Base-by-base conservation (phyloP, 2,113 vertebrate genomes). In the Cariama cristata region DNA sequence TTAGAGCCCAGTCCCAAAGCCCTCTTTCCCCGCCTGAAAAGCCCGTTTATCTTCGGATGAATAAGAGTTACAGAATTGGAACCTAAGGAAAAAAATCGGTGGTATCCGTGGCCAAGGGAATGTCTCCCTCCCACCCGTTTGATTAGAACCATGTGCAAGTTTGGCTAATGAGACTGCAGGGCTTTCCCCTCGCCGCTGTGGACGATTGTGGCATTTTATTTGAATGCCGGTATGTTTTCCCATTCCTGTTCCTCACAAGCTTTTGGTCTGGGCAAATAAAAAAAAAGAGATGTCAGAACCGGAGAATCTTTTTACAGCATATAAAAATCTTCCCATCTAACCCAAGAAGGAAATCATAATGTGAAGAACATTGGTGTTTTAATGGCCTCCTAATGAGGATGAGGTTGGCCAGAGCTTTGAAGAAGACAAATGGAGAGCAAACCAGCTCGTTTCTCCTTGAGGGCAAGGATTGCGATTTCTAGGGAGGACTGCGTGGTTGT, bases 41-140 rank as follows among this genome's bases (percentile, higher is more conserved):
- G 88, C 85, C 94, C 19, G 69, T 88, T 97, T 95, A 94, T 93
- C 82, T 91, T 91, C 4, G 4, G 74, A 90, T 94, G 91, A 93
- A 96, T 97, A 94, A 91, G 86, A 97, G 88, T 96, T 96, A 97
- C 95, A 95, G 91, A 95, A 90, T 94, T 84, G 87, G 95, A 96
- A 93, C 92, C 71, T 96, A 71, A 93, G 94, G 88, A 87, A 93
- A 96, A 38, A 96, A 96, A 93, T 82, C 27, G 1, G 81, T 97
- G 88, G 95, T 95, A 95, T 97, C 95, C 27, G 30, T 90, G 86
- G 97, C 96, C 96, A 89, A 95, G 94, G 76, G 96, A 97, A 94
- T 93, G 93, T 90, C 86, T 97, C 91, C 93, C 95, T 97, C 91
- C 94, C 91, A 96, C 96, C 81, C 58, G 7, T 96, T 96, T 96